Conservation (phyloP, 2,888 invertebrate species). For the Diplazon laetatorius region DNA sequence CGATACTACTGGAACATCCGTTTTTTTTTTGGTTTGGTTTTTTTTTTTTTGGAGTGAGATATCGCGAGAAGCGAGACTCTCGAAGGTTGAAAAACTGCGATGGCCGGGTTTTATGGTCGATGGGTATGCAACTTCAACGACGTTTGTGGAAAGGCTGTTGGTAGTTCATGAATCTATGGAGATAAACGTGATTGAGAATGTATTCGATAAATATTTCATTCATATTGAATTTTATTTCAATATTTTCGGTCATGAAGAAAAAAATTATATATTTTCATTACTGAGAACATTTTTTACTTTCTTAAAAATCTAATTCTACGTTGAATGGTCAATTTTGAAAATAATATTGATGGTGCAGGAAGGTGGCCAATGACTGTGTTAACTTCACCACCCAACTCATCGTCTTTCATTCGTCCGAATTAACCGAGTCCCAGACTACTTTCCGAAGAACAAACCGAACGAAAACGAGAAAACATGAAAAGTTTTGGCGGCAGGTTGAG, state of each 20-base stretch:
- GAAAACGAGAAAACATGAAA: constrained; percentile 45
- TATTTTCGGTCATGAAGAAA: too few relatives aligned
- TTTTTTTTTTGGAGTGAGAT: too few relatives aligned
- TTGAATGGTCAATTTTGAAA: not conserved
- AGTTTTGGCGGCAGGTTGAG: constrained; percentile 55
- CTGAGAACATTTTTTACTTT: too few relatives aligned
- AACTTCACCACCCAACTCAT: not conserved
- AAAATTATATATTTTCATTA: too few relatives aligned
- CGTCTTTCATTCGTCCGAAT: not conserved
- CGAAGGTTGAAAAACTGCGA: constrained; percentile 45
- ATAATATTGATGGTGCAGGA: not conserved
- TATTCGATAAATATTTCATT: not conserved
- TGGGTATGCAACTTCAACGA: not conserved
- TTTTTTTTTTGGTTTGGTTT: too few relatives aligned
- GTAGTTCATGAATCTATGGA: not conserved
- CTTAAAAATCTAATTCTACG: too few relatives aligned
- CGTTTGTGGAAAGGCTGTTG: not conserved
- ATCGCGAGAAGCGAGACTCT: constrained; percentile 37
- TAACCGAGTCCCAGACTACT: constrained; percentile 29
- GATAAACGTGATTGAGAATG: not conserved
- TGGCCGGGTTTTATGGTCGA: not conserved
- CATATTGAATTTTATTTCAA: not conserved
- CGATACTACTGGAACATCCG: constrained; percentile 52
- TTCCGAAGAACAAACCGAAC: constrained; percentile 35
- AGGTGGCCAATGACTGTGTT: not conserved